Conservation (phyloP, 2,888 invertebrate genomes). For the Heliconius sara region DNA sequence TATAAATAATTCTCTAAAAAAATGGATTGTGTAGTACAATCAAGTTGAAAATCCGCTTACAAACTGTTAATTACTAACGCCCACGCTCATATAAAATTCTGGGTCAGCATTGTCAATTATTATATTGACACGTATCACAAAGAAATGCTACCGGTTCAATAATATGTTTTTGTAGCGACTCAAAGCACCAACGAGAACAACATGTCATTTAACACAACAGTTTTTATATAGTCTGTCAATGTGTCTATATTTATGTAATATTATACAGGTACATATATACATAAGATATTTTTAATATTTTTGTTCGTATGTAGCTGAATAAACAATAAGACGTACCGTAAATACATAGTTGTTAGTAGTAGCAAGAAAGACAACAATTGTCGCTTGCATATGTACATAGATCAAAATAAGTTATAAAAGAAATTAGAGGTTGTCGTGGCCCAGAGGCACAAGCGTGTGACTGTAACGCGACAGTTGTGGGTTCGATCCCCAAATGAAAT, state of each 20-base stretch:
- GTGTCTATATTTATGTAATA: background rate
- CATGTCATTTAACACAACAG: background rate
- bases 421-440: no score
- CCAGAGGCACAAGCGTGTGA: no score
- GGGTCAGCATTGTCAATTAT: slow-evolving; percentile 58
- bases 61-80: slow-evolving; percentile 68
- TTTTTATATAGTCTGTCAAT: background rate
- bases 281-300: background rate
- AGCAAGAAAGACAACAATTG: no score
- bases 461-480: no score
- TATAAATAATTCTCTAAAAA: background rate
- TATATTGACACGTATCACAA: slow-evolving; percentile 55
- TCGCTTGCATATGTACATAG: no score
- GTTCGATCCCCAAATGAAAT: no score
- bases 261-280: background rate
- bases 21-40: slow-evolving; percentile 21
- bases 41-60: slow-evolving; percentile 58
- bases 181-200: slow-evolving; percentile 36
- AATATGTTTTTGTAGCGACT: slow-evolving; percentile 34
- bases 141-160: slow-evolving; percentile 53
- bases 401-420: no score
- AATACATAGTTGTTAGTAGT: no score
- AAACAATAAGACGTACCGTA: background rate
- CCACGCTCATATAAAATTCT: slow-evolving; percentile 57
- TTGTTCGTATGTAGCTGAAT: background rate